These are phyloP conservation scores for Harpalus rubripes DNA, from an alignment of 2,888 invertebrate species.

Conservation along the genomic window DNA sequence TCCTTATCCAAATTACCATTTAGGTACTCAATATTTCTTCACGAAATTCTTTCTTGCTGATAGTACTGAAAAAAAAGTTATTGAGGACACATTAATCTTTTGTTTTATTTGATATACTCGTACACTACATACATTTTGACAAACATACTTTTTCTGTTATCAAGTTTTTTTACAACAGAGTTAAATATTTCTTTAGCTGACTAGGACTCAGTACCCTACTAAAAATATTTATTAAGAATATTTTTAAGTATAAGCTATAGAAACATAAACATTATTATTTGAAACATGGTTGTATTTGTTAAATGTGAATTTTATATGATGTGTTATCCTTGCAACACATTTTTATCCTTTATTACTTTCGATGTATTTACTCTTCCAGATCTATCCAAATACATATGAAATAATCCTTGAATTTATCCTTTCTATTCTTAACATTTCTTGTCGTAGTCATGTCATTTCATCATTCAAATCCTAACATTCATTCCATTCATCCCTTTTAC, in stretches of 20 bases:
- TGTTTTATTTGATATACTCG: too few species aligned
- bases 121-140: too few species aligned
- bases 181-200: neutral
- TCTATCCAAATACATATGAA: neutral
- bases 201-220: neutral
- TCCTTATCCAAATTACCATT: slow-evolving; percentile 1
- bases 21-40: neutral
- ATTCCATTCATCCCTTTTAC: too few species aligned
- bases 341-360: neutral
- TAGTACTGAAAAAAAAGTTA: too few species aligned
- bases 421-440: neutral
- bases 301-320: neutral
- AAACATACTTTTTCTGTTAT: too few species aligned
- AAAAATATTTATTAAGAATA: neutral
- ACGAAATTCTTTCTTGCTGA: too few species aligned
- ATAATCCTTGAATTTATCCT: neutral
- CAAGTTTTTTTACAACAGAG: neutral
- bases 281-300: too few species aligned
- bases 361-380: neutral
- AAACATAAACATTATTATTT: neutral
- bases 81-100: too few species aligned
- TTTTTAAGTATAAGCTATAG: neutral
- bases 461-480: too few species aligned
- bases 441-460: too few species aligned
- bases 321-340: neutral